Conservation (phyloP, 1,140 invertebrate genomes). For the Telenomus remus region DNA sequence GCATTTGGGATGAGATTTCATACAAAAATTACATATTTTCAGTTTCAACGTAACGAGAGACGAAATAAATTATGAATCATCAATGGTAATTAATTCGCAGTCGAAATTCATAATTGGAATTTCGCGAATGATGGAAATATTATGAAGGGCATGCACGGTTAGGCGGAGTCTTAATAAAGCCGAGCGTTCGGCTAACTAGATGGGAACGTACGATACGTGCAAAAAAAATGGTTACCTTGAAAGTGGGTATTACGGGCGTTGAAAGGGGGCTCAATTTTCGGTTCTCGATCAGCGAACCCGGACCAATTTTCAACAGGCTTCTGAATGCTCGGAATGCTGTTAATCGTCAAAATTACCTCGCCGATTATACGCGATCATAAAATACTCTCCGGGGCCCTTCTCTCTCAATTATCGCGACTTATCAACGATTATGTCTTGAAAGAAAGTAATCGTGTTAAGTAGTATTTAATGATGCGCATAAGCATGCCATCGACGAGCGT, state of each 20-base stretch:
- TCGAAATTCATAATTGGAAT: no score
- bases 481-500: conserved; percentile 42
- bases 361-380: conserved; percentile 52
- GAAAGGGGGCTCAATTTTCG: conserved; percentile 41
- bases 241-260: conserved; percentile 20
- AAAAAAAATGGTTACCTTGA: conserved; percentile 28
- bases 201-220: conserved; percentile 20
- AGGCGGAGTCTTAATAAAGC: not conserved
- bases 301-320: conserved; percentile 49
- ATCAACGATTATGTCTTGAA: conserved; percentile 43
- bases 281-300: conserved; percentile 37
- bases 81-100: no score
- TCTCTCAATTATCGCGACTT: conserved; percentile 50
- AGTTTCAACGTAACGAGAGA: no score
- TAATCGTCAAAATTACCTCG: conserved; percentile 52
- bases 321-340: conserved; percentile 53
- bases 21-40: no score
- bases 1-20: no score
- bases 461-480: conserved; percentile 50
- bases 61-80: no score
- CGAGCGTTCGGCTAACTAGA: conserved; percentile 13
- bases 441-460: conserved; percentile 53
- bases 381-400: conserved; percentile 30
- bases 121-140: no score
- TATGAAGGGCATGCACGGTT: no score